phyloP scores from a whole-genome alignment of 2,888 invertebrate genomes.

The Agrilus cyanescens region DNA sequence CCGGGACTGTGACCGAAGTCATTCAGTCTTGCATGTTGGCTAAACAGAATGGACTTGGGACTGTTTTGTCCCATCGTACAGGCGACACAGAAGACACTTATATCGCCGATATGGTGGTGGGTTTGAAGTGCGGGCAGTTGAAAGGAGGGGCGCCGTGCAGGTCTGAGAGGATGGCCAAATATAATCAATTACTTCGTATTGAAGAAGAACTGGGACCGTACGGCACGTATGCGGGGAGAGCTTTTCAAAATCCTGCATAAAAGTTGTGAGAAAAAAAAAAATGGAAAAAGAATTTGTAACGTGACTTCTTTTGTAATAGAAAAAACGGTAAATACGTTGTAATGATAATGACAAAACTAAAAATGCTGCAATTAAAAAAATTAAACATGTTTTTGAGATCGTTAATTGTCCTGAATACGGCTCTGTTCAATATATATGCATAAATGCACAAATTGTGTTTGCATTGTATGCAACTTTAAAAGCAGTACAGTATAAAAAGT shows the following conservation, averaged over 20 bases:
- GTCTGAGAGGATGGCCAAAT: conserved; percentile 90
- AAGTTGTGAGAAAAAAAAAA: neutral
- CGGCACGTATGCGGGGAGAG: conserved; percentile 85
- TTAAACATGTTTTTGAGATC: no score
- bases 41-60: conserved; percentile 84
- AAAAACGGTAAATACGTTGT: no score
- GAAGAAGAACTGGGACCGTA: conserved; percentile 84
- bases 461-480: no score
- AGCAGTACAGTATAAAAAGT: no score
- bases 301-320: no score
- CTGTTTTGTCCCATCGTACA: conserved; percentile 92
- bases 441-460: no score
- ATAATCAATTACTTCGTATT: conserved; percentile 92
- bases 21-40: conserved; percentile 80
- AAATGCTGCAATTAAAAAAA: no score
- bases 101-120: conserved; percentile 93
- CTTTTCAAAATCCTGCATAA: conserved; percentile 68
- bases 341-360: no score
- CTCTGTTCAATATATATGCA: no score
- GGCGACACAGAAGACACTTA: conserved; percentile 97
- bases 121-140: conserved; percentile 91
- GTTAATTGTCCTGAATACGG: no score
- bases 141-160: conserved; percentile 96
- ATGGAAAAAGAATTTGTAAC: no score
- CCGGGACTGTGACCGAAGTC: conserved; percentile 89